A percentile compares a stretch with the other conserved stretches of the same genome.
Evolutionary conservation across 2,888 invertebrate species (phyloP).

Genomic region (Sceliomorpha sp.): DNA sequence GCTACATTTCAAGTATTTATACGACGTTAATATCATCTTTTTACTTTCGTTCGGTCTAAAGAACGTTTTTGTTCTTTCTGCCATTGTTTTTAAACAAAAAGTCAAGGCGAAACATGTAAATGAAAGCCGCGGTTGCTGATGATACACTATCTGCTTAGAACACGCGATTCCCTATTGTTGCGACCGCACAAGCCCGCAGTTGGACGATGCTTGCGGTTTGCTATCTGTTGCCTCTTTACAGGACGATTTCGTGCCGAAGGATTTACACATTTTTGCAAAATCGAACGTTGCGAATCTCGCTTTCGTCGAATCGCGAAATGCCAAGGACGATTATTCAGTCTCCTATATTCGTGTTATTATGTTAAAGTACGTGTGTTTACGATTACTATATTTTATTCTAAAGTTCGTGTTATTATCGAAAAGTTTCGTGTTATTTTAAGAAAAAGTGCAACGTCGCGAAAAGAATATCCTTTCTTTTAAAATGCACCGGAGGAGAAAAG

Average conservation of each 20-base stretch:
- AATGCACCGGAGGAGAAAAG: not conserved
- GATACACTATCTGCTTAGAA: slow-evolving; percentile 53
- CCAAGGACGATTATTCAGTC: too few relatives aligned
- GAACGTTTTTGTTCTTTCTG: not conserved
- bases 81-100: slow-evolving; percentile 9
- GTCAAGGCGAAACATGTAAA: slow-evolving; percentile 42
- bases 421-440: too few relatives aligned
- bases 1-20: too few relatives aligned
- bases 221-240: slow-evolving; percentile 43
- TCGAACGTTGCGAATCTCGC: slow-evolving; percentile 18
- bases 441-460: too few relatives aligned
- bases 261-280: slow-evolving; percentile 51
- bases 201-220: slow-evolving; percentile 53
- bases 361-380: too few relatives aligned
- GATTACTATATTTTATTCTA: too few relatives aligned
- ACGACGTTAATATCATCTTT: not conserved
- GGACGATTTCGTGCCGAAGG: slow-evolving; percentile 48
- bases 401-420: too few relatives aligned
- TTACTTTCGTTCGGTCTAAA: not conserved
- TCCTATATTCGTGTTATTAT: too few relatives aligned
- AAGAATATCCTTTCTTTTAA: too few relatives aligned
- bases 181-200: slow-evolving; percentile 46
- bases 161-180: slow-evolving; percentile 54
- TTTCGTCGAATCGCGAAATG: too few relatives aligned
- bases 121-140: slow-evolving; percentile 50